Conservation (phyloP, 2,113 vertebrate species). For the Vireo altiloquus region DNA sequence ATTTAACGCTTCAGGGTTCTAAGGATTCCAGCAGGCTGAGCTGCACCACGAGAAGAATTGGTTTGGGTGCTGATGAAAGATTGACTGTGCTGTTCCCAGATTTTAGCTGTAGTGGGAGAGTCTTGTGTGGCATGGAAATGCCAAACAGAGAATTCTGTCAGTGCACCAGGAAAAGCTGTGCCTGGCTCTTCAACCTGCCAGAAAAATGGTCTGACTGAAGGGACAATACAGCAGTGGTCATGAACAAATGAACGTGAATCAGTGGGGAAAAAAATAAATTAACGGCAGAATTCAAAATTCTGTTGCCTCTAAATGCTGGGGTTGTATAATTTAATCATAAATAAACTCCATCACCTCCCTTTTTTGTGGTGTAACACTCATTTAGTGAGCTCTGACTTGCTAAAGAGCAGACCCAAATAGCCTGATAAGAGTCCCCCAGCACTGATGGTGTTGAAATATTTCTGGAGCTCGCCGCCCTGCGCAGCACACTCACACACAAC, state of each 20-base stretch:
- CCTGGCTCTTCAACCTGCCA: not conserved
- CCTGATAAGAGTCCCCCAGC: not conserved
- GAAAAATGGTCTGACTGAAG: not conserved
- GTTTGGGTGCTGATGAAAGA: not conserved
- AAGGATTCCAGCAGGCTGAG: not conserved
- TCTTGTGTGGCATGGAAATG: not conserved
- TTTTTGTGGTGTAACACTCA: not conserved
- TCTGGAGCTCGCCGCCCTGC: not conserved
- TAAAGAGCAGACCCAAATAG: not conserved
- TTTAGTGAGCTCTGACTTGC: not conserved
- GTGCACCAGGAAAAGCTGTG: not conserved
- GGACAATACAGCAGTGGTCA: not conserved
- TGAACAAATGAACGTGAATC: not conserved
- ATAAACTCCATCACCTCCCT: not conserved
- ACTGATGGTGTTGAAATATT: not conserved
- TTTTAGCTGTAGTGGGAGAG: not conserved
- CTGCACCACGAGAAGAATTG: not conserved
- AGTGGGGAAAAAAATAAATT: not conserved
- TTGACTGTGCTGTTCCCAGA: not conserved
- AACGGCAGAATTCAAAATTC: not conserved
- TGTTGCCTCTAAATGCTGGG: not conserved
- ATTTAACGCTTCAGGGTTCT: not conserved
- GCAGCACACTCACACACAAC: accelerated
- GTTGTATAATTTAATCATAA: not conserved
- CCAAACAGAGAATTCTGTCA: not conserved